Percentiles rank a stretch among this genome's conserved stretches.
Evolutionary conservation across 2,888 invertebrate genomes (phyloP).

Genomic region (Nowickia ferox): DNA sequence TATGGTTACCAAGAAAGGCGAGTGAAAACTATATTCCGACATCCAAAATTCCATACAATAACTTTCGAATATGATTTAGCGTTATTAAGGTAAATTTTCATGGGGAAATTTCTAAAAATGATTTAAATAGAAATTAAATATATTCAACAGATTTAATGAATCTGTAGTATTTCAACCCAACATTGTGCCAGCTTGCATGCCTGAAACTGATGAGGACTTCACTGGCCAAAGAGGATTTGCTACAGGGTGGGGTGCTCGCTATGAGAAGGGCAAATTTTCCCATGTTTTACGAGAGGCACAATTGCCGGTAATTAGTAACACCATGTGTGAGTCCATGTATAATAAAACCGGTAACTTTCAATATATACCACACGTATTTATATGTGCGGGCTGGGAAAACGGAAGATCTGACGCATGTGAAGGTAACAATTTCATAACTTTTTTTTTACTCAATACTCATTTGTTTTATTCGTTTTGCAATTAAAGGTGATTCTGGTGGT

Average conservation of each 20-base stretch:
- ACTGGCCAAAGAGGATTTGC: constrained; percentile 94
- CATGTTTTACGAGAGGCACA: constrained; percentile 95
- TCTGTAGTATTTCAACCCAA: constrained; percentile 96
- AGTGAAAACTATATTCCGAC: constrained; percentile 95
- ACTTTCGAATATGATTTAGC: constrained; percentile 97
- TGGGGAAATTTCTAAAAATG: background rate
- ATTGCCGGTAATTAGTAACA: constrained; percentile 96
- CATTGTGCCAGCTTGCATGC: constrained; percentile 94
- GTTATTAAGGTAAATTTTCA: constrained; percentile 85
- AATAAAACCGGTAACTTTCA: constrained; percentile 95
- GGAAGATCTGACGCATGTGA: constrained; percentile 97
- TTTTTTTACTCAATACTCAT: background rate
- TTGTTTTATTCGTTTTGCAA: background rate
- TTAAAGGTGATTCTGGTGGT: constrained; percentile 94
- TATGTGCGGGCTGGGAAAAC: constrained; percentile 94
- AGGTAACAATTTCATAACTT: constrained; percentile 83
- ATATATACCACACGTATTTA: constrained; percentile 96
- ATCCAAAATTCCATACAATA: constrained; percentile 95
- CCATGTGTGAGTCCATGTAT: constrained; percentile 95
- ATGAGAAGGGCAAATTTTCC: constrained; percentile 95
- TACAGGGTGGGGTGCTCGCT: constrained; percentile 96
- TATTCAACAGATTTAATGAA: constrained; percentile 90
- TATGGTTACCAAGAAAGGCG: constrained; percentile 93
- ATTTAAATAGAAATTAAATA: background rate
- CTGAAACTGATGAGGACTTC: constrained; percentile 92